Percentiles rank a stretch among this genome's conserved stretches.
These are phyloP conservation scores for Leptinotarsa defecta DNA, from an alignment of 1,140 invertebrate genomes.

Conservation along the genomic window DNA sequence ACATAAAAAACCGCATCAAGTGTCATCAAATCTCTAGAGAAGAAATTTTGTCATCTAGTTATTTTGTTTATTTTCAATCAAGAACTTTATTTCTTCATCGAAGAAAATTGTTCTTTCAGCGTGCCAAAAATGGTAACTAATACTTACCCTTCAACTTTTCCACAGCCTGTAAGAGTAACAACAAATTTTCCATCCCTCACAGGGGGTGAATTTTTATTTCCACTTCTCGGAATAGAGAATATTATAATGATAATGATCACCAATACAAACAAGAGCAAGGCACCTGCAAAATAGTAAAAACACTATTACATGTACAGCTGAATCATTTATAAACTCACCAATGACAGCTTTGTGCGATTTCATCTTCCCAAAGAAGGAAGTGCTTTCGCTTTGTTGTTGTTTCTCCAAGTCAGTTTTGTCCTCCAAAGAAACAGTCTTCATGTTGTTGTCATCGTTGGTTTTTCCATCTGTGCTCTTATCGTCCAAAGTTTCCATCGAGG, in stretches of 20 bases:
- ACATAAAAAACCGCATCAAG: too few relatives aligned
- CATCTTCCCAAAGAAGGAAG: conserved; percentile 42
- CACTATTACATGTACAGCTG: background rate
- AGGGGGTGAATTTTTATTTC: conserved; percentile 55
- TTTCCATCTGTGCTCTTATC: conserved; percentile 60
- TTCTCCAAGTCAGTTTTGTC: conserved; percentile 52
- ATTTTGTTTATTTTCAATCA: too few relatives aligned
- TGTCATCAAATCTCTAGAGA: too few relatives aligned
- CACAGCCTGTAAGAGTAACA: conserved; percentile 76
- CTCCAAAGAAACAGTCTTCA: conserved; percentile 70
- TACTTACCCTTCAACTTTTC: conserved; percentile 72
- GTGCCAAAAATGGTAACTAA: too few relatives aligned
- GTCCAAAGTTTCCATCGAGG: conserved; percentile 78
- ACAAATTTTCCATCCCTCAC: conserved; percentile 73
- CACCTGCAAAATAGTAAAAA: conserved; percentile 41
- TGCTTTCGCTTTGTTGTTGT: conserved; percentile 47
- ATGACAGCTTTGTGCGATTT: conserved; percentile 49
- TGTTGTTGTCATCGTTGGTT: conserved; percentile 66
- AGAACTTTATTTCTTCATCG: too few relatives aligned
- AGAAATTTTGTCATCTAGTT: too few relatives aligned
- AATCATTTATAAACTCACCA: conserved; percentile 33
- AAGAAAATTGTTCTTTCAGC: too few relatives aligned
- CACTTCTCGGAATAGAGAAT: conserved; percentile 62
- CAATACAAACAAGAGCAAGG: conserved; percentile 64
- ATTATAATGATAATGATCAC: conserved; percentile 69